Evolutionary conservation across 2,888 invertebrate species (phyloP).

Genomic region (Platycnemis pennipes): DNA sequence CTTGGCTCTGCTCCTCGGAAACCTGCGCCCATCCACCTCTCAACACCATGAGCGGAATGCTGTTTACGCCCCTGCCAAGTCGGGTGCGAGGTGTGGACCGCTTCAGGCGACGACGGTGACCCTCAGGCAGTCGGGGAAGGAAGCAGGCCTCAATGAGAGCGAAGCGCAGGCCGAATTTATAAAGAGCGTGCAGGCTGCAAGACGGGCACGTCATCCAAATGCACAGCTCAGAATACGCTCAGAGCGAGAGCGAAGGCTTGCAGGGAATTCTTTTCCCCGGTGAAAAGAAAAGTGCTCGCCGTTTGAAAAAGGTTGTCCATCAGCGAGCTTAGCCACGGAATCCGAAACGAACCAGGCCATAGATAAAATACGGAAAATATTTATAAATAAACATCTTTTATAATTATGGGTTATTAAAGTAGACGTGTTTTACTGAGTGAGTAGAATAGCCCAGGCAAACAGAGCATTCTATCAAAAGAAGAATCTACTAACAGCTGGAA

Average conservation of each 20-base stretch:
- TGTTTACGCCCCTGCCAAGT: constrained; percentile 43
- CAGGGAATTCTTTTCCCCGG: neutral
- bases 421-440: too few species aligned
- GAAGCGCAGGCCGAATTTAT: neutral
- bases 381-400: too few species aligned
- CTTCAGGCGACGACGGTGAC: too few species aligned
- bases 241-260: neutral
- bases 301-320: neutral
- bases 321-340: neutral
- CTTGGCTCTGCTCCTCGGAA: neutral
- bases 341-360: neutral
- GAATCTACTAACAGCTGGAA: too few species aligned
- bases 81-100: neutral
- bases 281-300: neutral
- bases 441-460: too few species aligned
- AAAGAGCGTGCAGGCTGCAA: neutral
- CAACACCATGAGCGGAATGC: constrained; percentile 10
- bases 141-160: too few species aligned
- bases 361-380: too few species aligned
- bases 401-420: too few species aligned
- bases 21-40: neutral
- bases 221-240: neutral
- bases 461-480: too few species aligned
- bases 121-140: too few species aligned
- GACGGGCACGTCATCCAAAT: neutral